These are phyloP conservation scores for Trachelus tabidus DNA, from an alignment of 2,888 invertebrate genomes.

Conservation along the genomic window DNA sequence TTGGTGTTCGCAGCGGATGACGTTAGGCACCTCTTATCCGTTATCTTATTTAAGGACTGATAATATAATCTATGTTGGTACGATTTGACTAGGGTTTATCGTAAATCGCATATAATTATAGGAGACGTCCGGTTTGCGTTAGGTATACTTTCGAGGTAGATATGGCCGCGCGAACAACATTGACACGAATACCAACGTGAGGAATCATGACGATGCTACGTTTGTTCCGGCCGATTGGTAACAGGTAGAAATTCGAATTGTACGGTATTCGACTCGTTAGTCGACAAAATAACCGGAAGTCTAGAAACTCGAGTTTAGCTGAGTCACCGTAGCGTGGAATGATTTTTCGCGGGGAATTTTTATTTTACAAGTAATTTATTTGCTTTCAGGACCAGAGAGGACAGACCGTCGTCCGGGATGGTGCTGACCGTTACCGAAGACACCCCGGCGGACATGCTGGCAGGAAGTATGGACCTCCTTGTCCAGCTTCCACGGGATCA, in stretches of 20 bases:
- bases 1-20: neutral
- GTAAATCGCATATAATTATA: neutral
- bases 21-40: neutral
- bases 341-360: neutral
- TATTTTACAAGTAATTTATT: neutral
- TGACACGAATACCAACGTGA: neutral
- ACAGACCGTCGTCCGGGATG: slow-evolving; percentile 58
- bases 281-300: slow-evolving; percentile 1
- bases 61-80: neutral
- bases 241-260: neutral
- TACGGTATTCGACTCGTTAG: neutral
- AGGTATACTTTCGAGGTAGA: neutral
- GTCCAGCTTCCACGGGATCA: slow-evolving; percentile 71
- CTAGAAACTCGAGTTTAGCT: neutral
- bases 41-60: neutral
- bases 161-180: neutral
- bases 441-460: slow-evolving; percentile 77
- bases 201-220: neutral
- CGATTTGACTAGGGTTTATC: neutral
- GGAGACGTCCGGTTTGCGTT: neutral
- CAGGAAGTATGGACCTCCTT: slow-evolving; percentile 76
- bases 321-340: neutral
- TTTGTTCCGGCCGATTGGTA: neutral
- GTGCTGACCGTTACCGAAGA: slow-evolving; percentile 73
- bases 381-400: slow-evolving; percentile 51